A percentile compares a stretch with the other conserved stretches of the same genome.
Evolutionary conservation across 2,113 vertebrate genomes (phyloP).

Genomic region (Paedocypris sp.): DNA sequence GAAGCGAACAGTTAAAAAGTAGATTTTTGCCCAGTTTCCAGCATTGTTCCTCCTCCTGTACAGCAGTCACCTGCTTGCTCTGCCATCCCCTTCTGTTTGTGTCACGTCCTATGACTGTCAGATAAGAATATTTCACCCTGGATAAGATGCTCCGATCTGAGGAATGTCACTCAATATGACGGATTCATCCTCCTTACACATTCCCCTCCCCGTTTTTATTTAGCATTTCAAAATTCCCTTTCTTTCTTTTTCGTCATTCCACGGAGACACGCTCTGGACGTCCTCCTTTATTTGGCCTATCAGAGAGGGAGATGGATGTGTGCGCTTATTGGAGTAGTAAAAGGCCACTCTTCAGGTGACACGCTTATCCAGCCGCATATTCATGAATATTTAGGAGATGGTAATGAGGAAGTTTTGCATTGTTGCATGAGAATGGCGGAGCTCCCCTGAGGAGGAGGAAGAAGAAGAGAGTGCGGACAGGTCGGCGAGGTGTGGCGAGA

Average conservation of each 20-base stretch:
- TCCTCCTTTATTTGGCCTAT: conserved; percentile 75
- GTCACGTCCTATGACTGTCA: conserved; percentile 83
- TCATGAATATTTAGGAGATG: conserved; percentile 99
- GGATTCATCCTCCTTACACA: conserved; percentile 56
- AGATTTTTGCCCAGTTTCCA: too few relatives aligned
- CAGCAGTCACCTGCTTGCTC: conserved; percentile 63
- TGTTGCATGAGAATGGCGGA: conserved; percentile 91
- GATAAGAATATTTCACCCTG: conserved; percentile 81
- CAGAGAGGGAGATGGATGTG: conserved; percentile 78
- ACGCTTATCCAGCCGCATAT: conserved; percentile 84
- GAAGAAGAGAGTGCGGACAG: conserved; percentile 61
- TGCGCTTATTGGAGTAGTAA: conserved; percentile 92
- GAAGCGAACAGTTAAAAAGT: too few relatives aligned
- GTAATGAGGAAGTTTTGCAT: conserved; percentile 93
- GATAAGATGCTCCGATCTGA: conserved; percentile 88
- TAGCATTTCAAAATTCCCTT: conserved; percentile 83
- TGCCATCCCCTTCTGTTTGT: conserved; percentile 70
- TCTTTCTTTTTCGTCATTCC: conserved; percentile 61
- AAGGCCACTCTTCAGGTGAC: conserved; percentile 89
- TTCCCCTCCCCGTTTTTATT: conserved; percentile 55
- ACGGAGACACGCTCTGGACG: conserved; percentile 54
- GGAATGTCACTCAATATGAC: conserved; percentile 90
- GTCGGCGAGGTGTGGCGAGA: conserved; percentile 61
- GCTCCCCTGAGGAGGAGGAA: conserved; percentile 50
- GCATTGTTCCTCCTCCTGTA: conserved; percentile 30